Evolutionary conservation across 2,888 invertebrate species (phyloP).

Genomic region (Hylaea fasciaria): DNA sequence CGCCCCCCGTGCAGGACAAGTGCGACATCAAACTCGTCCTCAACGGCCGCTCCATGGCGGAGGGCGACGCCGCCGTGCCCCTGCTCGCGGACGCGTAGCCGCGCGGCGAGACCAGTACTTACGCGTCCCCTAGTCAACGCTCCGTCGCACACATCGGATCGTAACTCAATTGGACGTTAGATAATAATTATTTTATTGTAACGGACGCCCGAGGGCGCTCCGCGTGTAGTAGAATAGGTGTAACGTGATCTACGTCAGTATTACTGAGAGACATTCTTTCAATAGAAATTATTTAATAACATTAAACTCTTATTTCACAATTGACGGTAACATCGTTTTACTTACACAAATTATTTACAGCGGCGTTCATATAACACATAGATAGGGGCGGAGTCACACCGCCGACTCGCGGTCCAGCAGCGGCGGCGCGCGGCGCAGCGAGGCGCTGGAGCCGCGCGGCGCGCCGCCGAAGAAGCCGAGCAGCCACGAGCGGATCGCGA

Average conservation of each 20-base stretch:
- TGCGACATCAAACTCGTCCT: conserved; percentile 59
- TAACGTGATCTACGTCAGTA: conserved; percentile 81
- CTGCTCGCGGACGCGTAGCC: conserved; percentile 70
- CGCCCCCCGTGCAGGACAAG: conserved; percentile 37
- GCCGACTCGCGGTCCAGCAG: conserved; percentile 80
- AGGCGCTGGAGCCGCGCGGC: conserved; percentile 86
- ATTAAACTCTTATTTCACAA: conserved; percentile 85
- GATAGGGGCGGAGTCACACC: conserved; percentile 62
- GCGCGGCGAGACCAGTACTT: conserved; percentile 17
- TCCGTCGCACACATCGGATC: neutral
- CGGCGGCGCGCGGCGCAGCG: conserved; percentile 75
- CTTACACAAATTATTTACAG: conserved; percentile 84
- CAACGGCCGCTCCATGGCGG: conserved; percentile 67
- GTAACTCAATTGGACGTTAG: conserved; percentile 22
- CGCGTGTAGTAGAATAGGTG: conserved; percentile 40
- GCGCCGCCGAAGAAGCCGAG: conserved; percentile 90
- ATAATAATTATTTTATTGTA: conserved; percentile 11
- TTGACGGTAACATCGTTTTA: conserved; percentile 85
- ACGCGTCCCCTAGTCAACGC: conserved; percentile 22
- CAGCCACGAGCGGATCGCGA: conserved; percentile 90
- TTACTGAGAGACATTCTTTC: conserved; percentile 78
- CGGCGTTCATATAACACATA: no score
- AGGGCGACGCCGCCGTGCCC: conserved; percentile 70
- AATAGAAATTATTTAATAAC: conserved; percentile 85
- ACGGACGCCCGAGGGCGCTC: neutral